A percentile compares a stretch with the other conserved stretches of the same genome.
Conservation (phyloP, 2,797 vertebrate genomes). For the Chelonia mydas region DNA sequence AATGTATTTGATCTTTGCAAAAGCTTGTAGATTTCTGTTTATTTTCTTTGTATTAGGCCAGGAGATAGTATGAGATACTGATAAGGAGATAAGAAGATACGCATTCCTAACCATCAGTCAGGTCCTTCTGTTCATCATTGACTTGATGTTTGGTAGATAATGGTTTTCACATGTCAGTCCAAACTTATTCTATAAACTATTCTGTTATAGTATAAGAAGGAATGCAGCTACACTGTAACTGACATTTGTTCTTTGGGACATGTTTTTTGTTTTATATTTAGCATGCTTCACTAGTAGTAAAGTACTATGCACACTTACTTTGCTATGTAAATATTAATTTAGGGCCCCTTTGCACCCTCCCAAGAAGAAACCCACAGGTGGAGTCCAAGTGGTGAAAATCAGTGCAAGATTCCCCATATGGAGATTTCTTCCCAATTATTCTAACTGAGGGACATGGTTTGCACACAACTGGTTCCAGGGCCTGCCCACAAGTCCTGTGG, state of each 20-base stretch:
- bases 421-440: background rate
- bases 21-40: slow-evolving; percentile 63
- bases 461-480: background rate
- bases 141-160: background rate
- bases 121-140: slow-evolving; percentile 20
- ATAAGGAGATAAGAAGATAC: slow-evolving; percentile 45
- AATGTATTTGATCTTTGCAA: slow-evolving; percentile 70
- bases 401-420: background rate
- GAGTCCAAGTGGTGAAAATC: background rate
- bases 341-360: background rate
- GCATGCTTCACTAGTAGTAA: background rate
- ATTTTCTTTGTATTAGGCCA: slow-evolving; percentile 46
- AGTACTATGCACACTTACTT: background rate
- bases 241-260: background rate
- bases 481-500: background rate
- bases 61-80: slow-evolving; percentile 49
- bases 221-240: background rate
- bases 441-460: background rate
- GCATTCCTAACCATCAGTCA: slow-evolving; percentile 9
- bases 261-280: background rate
- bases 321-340: background rate
- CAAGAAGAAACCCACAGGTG: background rate
- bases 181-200: background rate
- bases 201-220: background rate
- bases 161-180: background rate